Percentiles rank a stretch among this genome's conserved stretches.
phyloP scores from a whole-genome alignment of 2,888 invertebrate genomes.

The Steinernema carpocapsae region DNA sequence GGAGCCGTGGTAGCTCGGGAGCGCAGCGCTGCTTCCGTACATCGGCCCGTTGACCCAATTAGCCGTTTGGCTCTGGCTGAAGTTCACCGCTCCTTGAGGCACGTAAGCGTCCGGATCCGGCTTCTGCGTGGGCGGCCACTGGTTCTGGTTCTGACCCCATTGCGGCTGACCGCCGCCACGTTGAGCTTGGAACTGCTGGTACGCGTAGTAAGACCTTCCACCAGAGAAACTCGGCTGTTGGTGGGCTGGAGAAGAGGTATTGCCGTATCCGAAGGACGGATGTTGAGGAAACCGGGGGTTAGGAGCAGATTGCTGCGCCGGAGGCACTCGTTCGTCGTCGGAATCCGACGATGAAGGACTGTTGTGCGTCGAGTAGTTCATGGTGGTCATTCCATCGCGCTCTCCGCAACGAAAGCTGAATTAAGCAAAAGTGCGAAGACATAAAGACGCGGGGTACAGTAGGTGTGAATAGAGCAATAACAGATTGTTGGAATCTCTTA shows the following conservation, averaged over 20 bases:
- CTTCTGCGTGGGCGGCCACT: background rate
- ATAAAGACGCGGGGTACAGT: background rate
- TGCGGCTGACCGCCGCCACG: background rate
- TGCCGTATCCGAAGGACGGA: no score
- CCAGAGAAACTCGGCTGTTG: background rate
- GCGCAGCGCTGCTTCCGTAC: constrained; percentile 18
- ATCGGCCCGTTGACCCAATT: constrained; percentile 11
- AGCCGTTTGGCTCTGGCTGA: constrained; percentile 13
- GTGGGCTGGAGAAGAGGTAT: no score
- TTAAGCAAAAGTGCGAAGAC: background rate
- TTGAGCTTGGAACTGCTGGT: constrained; percentile 9
- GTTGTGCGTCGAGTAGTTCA: background rate
- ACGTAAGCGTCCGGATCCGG: constrained; percentile 26
- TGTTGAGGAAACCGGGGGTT: no score
- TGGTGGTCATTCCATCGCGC: background rate
- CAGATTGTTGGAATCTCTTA: background rate
- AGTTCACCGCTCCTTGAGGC: constrained; percentile 6
- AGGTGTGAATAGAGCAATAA: background rate
- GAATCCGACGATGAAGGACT: background rate
- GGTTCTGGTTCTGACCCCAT: background rate
- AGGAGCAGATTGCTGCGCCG: no score
- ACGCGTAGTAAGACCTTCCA: background rate
- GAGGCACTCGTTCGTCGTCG: background rate
- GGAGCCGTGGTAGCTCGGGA: constrained; percentile 20
- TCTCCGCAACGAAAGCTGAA: background rate